Percentiles rank a stretch among this genome's conserved stretches.
phyloP scores from a whole-genome alignment of 2,113 vertebrate genomes.

The Chaenogobius annularis region DNA sequence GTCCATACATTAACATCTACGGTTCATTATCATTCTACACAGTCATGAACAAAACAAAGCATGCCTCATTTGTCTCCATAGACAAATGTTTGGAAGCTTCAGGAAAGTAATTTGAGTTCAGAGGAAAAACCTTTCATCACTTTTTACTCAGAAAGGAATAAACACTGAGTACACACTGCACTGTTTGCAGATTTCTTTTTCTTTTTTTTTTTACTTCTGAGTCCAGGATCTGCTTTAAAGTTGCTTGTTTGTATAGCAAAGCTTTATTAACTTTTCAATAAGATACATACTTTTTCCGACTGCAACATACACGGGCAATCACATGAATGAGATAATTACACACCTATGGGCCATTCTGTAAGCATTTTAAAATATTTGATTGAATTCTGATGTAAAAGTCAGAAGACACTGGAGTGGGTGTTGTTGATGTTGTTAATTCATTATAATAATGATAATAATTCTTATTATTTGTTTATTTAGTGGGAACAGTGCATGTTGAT shows the following conservation, averaged over 20 bases:
- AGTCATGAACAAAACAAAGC: constrained; percentile 33
- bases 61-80: constrained; percentile 33
- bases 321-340: not conserved
- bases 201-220: not conserved
- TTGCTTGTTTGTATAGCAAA: not conserved
- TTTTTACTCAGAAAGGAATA: constrained; percentile 15
- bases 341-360: too few relatives aligned
- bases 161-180: not conserved
- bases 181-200: not conserved
- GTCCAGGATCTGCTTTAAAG: not conserved
- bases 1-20: constrained; percentile 22
- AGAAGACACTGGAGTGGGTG: too few relatives aligned
- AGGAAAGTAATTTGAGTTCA: constrained; percentile 21
- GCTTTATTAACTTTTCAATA: constrained; percentile 1
- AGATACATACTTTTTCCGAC: not conserved
- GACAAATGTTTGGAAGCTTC: constrained; percentile 33
- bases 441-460: too few relatives aligned
- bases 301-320: not conserved
- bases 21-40: constrained; percentile 51
- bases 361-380: too few relatives aligned
- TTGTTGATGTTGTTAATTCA: too few relatives aligned
- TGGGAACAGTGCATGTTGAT: too few relatives aligned
- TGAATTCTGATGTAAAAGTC: too few relatives aligned
- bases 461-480: too few relatives aligned
- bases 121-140: constrained; percentile 12